Conservation (phyloP, 2,888 invertebrate species). For the Netelia virgata region DNA sequence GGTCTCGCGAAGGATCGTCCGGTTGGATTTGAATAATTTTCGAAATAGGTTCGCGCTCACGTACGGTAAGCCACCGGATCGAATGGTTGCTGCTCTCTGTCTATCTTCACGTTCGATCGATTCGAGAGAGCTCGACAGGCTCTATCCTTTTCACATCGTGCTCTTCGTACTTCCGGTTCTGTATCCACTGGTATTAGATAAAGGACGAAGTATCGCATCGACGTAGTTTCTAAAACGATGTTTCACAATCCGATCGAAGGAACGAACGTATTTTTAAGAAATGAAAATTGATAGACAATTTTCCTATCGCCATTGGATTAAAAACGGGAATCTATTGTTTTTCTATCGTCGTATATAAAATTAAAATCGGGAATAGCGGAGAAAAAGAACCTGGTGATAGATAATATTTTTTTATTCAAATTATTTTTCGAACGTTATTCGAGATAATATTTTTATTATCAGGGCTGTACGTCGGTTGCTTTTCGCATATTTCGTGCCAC, state of each 20-base stretch:
- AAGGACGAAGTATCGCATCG: conserved; percentile 37
- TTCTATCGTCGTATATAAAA: too few relatives aligned
- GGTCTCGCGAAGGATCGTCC: conserved; percentile 61
- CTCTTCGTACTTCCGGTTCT: conserved; percentile 37
- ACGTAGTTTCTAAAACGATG: conserved; percentile 45
- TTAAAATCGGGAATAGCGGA: too few relatives aligned
- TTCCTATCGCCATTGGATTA: background rate
- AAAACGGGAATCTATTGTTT: too few relatives aligned
- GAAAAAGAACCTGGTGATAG: too few relatives aligned
- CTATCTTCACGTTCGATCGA: conserved; percentile 34
- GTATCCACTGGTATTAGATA: conserved; percentile 10
- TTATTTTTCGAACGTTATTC: background rate
- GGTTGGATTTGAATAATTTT: conserved; percentile 71
- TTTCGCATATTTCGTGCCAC: too few relatives aligned
- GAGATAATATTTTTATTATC: background rate
- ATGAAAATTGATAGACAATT: background rate
- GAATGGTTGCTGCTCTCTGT: conserved; percentile 12
- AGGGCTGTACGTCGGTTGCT: too few relatives aligned
- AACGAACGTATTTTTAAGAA: background rate
- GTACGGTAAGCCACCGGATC: conserved; percentile 41
- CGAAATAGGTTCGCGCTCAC: conserved; percentile 58
- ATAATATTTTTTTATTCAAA: background rate
- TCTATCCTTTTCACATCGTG: conserved; percentile 15
- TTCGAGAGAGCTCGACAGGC: conserved; percentile 48
- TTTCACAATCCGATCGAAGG: background rate